A percentile compares a stretch with the other conserved stretches of the same genome.
Evolutionary conservation across 1,140 invertebrate genomes (phyloP).

Genomic region (Drosophila lini): DNA sequence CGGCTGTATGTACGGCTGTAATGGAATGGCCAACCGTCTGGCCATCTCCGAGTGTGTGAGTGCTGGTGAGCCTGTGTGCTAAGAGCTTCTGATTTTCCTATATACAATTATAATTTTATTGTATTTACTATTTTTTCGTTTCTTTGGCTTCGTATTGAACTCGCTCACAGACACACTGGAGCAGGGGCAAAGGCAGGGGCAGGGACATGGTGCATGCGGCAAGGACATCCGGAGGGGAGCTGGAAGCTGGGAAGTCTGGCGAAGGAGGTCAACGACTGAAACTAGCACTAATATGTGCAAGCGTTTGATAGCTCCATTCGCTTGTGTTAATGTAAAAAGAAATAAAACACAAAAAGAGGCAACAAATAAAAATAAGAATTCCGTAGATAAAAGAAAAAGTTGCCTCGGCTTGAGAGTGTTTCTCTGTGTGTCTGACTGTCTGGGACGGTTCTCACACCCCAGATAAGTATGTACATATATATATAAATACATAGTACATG

Average conservation of each 20-base stretch:
- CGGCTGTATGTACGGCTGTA: conserved; percentile 48
- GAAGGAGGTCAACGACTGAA: conserved; percentile 83
- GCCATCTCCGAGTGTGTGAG: conserved; percentile 35
- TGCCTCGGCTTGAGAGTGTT: conserved; percentile 33
- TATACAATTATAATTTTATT: conserved; percentile 84
- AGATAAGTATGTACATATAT: conserved; percentile 21
- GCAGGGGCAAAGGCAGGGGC: conserved; percentile 11
- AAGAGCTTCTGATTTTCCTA: conserved; percentile 79
- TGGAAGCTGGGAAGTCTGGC: conserved; percentile 55
- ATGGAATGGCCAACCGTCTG: conserved; percentile 74
- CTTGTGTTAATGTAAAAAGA: conserved; percentile 75
- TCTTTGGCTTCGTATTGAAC: conserved; percentile 79
- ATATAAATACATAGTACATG: conserved; percentile 7
- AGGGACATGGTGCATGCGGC: conserved; percentile 41
- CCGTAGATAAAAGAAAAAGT: conserved; percentile 68
- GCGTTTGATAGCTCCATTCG: conserved; percentile 55
- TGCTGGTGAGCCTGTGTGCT: conserved; percentile 38
- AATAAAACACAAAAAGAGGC: conserved; percentile 66
- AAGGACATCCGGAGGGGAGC: conserved; percentile 28
- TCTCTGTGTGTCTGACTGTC: conserved; percentile 26
- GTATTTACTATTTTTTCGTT: conserved; percentile 83
- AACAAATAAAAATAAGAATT: conserved; percentile 62
- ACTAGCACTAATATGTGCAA: conserved; percentile 70
- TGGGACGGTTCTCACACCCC: conserved; percentile 26
- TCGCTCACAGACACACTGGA: conserved; percentile 60